Conservation (phyloP, 2,797 vertebrate genomes). For the Rhodeus uyekii region DNA sequence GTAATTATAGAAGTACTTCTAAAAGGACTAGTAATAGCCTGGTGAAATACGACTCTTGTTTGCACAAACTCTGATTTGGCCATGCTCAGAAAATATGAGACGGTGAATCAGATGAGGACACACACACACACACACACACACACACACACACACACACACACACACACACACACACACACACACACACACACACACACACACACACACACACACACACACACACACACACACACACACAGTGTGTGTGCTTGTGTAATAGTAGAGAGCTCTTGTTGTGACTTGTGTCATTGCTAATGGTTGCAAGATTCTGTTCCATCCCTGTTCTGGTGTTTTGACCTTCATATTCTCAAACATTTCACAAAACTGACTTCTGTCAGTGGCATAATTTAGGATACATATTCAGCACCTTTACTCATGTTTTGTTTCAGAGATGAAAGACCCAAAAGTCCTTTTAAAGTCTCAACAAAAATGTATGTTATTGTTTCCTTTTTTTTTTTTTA, state of each 20-base stretch:
- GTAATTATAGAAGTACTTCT: not conserved
- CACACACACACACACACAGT: not conserved
- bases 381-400: not conserved
- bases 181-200: not conserved
- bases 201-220: not conserved
- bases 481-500: too few species aligned
- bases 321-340: not conserved
- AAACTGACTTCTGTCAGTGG: not conserved
- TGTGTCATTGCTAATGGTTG: not conserved
- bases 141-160: not conserved
- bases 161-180: not conserved
- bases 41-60: not conserved
- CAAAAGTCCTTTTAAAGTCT: not conserved
- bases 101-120: not conserved
- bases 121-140: not conserved
- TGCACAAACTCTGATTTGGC: not conserved
- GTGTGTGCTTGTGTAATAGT: not conserved
- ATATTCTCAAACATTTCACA: not conserved
- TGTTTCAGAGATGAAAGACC: not conserved
- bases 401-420: not conserved
- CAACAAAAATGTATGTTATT: not conserved
- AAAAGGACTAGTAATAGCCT: conserved; percentile 7
- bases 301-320: not conserved
- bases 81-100: not conserved
- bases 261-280: not conserved